Percentiles rank a stretch among this genome's conserved stretches.
Evolutionary conservation across 1,140 invertebrate genomes (phyloP).

Genomic region (Rhopalosiphum padi): DNA sequence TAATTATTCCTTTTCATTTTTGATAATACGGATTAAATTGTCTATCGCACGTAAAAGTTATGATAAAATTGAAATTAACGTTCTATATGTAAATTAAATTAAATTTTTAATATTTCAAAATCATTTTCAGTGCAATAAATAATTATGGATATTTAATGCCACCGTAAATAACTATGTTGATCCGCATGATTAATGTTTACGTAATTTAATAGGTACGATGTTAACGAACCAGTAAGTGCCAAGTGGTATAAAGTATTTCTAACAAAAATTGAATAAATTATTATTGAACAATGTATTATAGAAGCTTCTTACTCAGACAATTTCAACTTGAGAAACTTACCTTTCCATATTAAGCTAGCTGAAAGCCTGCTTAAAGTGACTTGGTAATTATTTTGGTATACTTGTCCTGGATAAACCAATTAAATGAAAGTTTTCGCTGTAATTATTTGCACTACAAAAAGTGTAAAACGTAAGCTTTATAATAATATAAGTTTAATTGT

Average conservation of each 20-base stretch:
- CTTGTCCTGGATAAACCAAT: slow-evolving; percentile 33
- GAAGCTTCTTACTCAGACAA: not conserved
- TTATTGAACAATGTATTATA: slow-evolving; percentile 25
- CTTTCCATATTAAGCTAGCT: not conserved
- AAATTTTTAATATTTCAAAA: not conserved
- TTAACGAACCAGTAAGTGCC: slow-evolving; percentile 1
- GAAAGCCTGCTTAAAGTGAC: slow-evolving; percentile 32
- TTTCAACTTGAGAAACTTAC: slow-evolving; percentile 40
- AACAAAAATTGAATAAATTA: slow-evolving; percentile 15
- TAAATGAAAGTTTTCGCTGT: slow-evolving; percentile 37
- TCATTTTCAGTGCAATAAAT: not conserved
- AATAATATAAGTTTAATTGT: not conserved
- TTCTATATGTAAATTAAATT: not conserved
- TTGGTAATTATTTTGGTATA: slow-evolving; percentile 46
- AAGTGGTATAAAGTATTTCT: not conserved
- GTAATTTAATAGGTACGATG: not conserved
- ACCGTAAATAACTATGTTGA: not conserved
- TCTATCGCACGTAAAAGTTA: not conserved
- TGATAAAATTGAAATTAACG: not conserved
- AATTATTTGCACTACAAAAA: slow-evolving; percentile 5
- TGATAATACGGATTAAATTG: not conserved
- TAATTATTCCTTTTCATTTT: not conserved
- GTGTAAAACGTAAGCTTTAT: not conserved
- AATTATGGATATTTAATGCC: not conserved
- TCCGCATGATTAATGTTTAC: slow-evolving; percentile 2